Evolutionary conservation across 1,140 invertebrate species (phyloP).

Genomic region (Zaprionus inermis): DNA sequence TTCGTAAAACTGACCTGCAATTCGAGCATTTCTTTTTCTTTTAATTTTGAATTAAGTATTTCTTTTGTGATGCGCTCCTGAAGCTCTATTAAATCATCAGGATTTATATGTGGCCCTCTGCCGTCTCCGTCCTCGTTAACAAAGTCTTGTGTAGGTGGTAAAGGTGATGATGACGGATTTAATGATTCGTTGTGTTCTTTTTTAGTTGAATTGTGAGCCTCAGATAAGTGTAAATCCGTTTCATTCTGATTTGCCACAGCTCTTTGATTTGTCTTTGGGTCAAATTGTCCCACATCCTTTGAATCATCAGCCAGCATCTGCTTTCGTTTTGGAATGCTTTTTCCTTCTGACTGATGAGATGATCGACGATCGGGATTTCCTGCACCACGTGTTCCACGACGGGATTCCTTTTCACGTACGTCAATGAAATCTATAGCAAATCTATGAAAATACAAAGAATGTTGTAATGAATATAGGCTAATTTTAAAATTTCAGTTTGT

Average conservation of each 20-base stretch:
- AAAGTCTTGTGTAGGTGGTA: conserved; percentile 31
- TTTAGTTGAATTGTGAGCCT: conserved; percentile 13
- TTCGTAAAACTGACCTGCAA: conserved; percentile 69
- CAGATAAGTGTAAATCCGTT: conserved; percentile 15
- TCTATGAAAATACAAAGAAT: conserved; percentile 84
- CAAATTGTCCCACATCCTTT: conserved; percentile 16
- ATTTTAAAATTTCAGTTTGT: neutral
- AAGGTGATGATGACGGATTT: conserved; percentile 14
- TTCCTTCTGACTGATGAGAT: conserved; percentile 25
- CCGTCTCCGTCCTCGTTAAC: conserved; percentile 26
- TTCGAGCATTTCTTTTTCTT: conserved; percentile 80
- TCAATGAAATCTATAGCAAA: conserved; percentile 97
- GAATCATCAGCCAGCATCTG: conserved; percentile 57
- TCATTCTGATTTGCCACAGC: conserved; percentile 17
- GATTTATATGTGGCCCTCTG: conserved; percentile 50
- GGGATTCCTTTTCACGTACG: conserved; percentile 91
- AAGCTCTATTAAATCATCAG: conserved; percentile 76
- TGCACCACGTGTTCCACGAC: conserved; percentile 80
- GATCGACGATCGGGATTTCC: conserved; percentile 56
- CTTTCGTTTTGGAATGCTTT: conserved; percentile 25
- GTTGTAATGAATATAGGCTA: neutral
- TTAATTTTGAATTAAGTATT: conserved; percentile 82
- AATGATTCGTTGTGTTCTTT: conserved; percentile 30
- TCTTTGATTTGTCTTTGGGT: neutral
- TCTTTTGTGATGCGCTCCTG: conserved; percentile 81